Evolutionary conservation across 30 jellyfish, hydroid and myxozoan species (phyloP).

Genomic region (Hydractinia symbiolongicarpus): DNA sequence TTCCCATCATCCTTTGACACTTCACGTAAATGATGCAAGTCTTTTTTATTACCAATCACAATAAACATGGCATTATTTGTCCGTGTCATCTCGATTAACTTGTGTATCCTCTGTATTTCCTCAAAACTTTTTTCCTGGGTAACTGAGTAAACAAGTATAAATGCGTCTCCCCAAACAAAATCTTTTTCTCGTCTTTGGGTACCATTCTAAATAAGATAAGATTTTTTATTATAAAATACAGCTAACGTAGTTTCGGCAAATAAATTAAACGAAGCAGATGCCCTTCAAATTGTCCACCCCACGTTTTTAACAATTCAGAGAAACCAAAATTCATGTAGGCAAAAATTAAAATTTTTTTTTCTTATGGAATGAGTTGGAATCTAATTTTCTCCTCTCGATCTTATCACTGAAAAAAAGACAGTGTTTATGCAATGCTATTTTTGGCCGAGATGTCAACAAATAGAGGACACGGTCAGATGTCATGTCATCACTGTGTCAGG

Average conservation of each 20-base stretch:
- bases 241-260: too few species aligned
- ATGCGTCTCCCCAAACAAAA: conserved; percentile 58
- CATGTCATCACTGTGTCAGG: too few species aligned
- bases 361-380: too few species aligned
- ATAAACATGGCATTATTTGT: conserved; percentile 42
- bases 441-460: too few species aligned
- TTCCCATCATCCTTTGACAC: conserved; percentile 77
- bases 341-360: too few species aligned
- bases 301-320: too few species aligned
- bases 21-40: conserved; percentile 78
- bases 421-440: too few species aligned
- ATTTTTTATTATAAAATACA: neutral
- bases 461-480: too few species aligned
- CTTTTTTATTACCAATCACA: conserved; percentile 72
- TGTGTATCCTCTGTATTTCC: conserved; percentile 45
- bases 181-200: conserved; percentile 65
- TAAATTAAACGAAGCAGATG: neutral
- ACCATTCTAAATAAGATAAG: conserved; percentile 38
- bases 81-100: conserved; percentile 43
- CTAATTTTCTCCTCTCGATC: too few species aligned
- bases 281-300: neutral
- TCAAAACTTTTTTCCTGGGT: conserved; percentile 64
- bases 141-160: conserved; percentile 61
- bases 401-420: too few species aligned
- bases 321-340: too few species aligned